These are phyloP conservation scores for Calidris pygmaea DNA, from an alignment of 2,113 vertebrate species.

Conservation along the genomic window DNA sequence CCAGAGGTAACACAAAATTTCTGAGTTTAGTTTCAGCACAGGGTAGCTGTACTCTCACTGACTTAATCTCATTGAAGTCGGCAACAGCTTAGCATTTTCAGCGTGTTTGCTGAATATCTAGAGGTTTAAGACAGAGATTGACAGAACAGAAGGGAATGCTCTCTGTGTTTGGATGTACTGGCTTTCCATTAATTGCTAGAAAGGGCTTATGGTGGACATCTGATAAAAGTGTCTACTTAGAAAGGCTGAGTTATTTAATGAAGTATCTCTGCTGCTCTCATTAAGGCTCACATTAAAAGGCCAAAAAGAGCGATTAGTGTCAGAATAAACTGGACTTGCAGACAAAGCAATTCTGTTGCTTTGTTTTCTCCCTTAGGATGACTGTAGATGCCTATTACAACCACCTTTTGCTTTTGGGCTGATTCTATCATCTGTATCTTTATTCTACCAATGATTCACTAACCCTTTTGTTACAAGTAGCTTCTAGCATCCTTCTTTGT, in stretches of 20 bases:
- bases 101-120: background rate
- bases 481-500: background rate
- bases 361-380: background rate
- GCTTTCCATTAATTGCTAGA: background rate
- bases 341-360: background rate
- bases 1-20: background rate
- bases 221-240: background rate
- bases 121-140: background rate
- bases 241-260: constrained; percentile 4
- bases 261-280: background rate
- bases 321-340: background rate
- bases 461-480: background rate
- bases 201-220: background rate
- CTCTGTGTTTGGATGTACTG: background rate
- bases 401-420: background rate
- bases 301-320: background rate
- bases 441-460: background rate
- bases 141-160: background rate
- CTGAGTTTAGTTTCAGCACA: background rate
- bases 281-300: background rate
- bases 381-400: background rate
- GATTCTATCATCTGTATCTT: background rate
- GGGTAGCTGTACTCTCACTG: background rate
- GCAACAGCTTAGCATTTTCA: background rate
- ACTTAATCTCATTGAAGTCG: background rate